These are phyloP conservation scores for Malurus alboscapulatus DNA, from an alignment of 2,113 vertebrate genomes.

Conservation along the genomic window DNA sequence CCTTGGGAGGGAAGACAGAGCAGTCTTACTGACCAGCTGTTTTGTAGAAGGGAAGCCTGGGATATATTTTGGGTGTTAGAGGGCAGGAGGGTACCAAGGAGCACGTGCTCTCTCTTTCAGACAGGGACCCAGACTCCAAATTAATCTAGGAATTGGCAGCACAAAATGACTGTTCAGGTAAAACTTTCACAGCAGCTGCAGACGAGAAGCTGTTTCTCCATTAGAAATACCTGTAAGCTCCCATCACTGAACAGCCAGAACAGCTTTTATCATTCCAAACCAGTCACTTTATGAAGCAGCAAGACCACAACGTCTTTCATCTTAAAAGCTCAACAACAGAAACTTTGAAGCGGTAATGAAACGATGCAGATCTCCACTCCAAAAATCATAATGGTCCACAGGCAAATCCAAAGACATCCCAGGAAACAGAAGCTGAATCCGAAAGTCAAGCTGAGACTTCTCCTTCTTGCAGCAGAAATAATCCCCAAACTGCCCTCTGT, in stretches of 20 bases:
- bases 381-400: conserved; percentile 29
- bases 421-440: not conserved
- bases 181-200: not conserved
- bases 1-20: not conserved
- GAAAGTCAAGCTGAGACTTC: not conserved
- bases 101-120: not conserved
- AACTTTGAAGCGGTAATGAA: conserved; percentile 53
- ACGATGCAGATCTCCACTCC: not conserved
- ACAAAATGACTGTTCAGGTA: conserved; percentile 27
- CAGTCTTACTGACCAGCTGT: not conserved
- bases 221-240: conserved; percentile 17
- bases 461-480: conserved; percentile 8
- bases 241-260: conserved; percentile 24
- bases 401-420: not conserved
- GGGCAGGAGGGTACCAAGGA: not conserved
- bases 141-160: not conserved
- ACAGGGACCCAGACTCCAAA: not conserved
- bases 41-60: not conserved
- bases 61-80: not conserved
- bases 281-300: conserved; percentile 24
- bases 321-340: conserved; percentile 54
- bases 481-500: not conserved
- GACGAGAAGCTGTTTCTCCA: not conserved
- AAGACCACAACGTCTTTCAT: conserved; percentile 44
- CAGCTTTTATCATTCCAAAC: conserved; percentile 57